phyloP scores from a whole-genome alignment of 2,888 invertebrate genomes.

The Cetonia aurata region DNA sequence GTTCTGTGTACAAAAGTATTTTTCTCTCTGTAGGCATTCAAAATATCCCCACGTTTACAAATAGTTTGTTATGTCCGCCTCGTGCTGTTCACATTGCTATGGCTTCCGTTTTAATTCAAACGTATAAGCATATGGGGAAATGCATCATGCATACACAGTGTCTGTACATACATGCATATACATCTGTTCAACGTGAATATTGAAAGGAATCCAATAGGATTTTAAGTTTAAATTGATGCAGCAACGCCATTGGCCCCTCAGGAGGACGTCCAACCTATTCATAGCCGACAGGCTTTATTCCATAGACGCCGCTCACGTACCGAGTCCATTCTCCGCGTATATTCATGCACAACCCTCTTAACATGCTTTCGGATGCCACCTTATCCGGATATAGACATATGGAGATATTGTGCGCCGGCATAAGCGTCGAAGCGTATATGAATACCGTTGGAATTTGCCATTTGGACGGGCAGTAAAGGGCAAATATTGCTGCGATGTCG shows the following conservation, averaged over 20 bases:
- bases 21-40: too few relatives aligned
- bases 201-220: conserved; percentile 24
- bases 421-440: too few relatives aligned
- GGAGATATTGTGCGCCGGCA: too few relatives aligned
- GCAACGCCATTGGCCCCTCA: conserved; percentile 19
- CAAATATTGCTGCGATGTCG: too few relatives aligned
- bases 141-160: not conserved
- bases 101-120: too few relatives aligned
- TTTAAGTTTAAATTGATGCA: conserved; percentile 18
- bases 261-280: conserved; percentile 6
- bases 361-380: too few relatives aligned
- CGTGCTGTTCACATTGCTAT: too few relatives aligned
- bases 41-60: not conserved
- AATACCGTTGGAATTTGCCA: too few relatives aligned
- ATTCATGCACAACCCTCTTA: not conserved
- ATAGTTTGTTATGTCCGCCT: not conserved
- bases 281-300: conserved; percentile 13
- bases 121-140: too few relatives aligned
- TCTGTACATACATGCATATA: not conserved
- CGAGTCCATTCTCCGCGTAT: not conserved
- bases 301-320: conserved; percentile 1
- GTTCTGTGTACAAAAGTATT: too few relatives aligned
- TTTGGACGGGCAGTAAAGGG: too few relatives aligned
- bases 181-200: conserved; percentile 17
- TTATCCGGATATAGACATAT: too few relatives aligned